Evolutionary conservation across 2,797 vertebrate species (phyloP).

Genomic region (Sebastiscus albofasciatus): DNA sequence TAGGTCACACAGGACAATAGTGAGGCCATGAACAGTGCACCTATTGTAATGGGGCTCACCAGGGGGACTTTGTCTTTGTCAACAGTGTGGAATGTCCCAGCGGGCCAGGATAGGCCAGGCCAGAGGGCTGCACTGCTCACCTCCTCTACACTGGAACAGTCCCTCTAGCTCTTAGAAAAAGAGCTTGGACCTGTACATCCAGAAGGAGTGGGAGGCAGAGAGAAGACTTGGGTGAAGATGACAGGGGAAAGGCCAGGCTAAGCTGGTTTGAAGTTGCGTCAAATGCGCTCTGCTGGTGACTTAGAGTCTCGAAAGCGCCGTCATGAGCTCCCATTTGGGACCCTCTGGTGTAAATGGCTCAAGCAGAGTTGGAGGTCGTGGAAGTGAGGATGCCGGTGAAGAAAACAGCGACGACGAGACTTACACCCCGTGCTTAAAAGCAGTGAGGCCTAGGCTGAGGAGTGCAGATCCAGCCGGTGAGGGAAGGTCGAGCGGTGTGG

Average conservation of each 20-base stretch:
- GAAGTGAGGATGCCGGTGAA: constrained; percentile 38
- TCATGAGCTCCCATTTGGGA: constrained; percentile 62
- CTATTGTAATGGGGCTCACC: constrained; percentile 85
- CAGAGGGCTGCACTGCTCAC: constrained; percentile 52
- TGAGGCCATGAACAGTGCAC: constrained; percentile 80
- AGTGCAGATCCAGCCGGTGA: constrained; percentile 64
- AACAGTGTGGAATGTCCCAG: constrained; percentile 85
- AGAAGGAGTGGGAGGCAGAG: constrained; percentile 30
- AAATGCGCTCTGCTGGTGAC: constrained; percentile 15
- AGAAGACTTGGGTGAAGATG: constrained; percentile 32
- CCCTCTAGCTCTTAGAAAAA: constrained; percentile 46
- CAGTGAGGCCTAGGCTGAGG: constrained; percentile 52
- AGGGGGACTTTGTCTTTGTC: constrained; percentile 82
- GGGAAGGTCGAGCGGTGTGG: constrained; percentile 57
- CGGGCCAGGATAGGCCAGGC: constrained; percentile 56
- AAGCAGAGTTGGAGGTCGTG: constrained; percentile 9
- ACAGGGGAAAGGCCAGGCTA: constrained; percentile 18
- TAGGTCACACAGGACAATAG: constrained; percentile 86
- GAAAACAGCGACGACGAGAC: constrained; percentile 54
- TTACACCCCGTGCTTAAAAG: constrained; percentile 79
- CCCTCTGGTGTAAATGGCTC: constrained; percentile 39
- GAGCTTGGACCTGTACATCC: constrained; percentile 21
- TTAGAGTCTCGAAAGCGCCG: constrained; percentile 11
- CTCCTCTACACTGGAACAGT: constrained; percentile 68
- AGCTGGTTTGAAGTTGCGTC: constrained; percentile 22